phyloP scores from a whole-genome alignment of 1,140 invertebrate genomes.

The Lamellibrachia luymesi region DNA sequence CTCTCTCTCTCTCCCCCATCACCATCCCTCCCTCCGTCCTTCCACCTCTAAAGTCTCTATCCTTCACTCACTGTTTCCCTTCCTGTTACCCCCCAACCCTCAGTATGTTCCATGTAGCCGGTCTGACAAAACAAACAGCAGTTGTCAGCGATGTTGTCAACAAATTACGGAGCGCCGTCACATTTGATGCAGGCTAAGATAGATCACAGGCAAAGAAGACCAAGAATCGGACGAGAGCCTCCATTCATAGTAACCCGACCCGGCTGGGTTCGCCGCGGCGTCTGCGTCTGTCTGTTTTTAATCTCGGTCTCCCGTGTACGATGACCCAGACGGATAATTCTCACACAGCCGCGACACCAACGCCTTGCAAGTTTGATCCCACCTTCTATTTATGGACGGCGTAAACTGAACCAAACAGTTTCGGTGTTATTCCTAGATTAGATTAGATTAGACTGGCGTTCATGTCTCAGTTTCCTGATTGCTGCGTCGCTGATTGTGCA shows the following conservation, averaged over 20 bases:
- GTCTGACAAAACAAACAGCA: not conserved
- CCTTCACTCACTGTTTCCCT: not conserved
- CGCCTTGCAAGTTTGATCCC: not conserved
- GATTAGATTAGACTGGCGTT: not conserved
- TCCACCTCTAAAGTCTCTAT: not conserved
- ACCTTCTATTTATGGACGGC: not conserved
- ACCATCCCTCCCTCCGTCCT: not conserved
- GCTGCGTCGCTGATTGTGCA: not conserved
- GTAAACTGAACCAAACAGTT: not conserved
- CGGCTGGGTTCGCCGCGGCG: no score
- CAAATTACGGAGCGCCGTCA: not conserved
- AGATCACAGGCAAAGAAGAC: not conserved
- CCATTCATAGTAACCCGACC: not conserved
- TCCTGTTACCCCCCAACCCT: not conserved
- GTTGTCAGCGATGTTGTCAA: not conserved
- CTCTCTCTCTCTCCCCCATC: not conserved
- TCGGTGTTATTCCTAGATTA: not conserved
- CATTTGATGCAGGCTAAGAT: not conserved
- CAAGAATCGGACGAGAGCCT: not conserved
- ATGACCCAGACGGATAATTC: not conserved
- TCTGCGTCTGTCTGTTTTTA: not conserved
- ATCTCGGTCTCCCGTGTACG: not conserved
- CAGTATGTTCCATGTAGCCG: not conserved
- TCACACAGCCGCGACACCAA: not conserved
- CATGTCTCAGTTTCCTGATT: not conserved